phyloP scores from a whole-genome alignment of 1,140 invertebrate genomes.

The Homarus americanus region DNA sequence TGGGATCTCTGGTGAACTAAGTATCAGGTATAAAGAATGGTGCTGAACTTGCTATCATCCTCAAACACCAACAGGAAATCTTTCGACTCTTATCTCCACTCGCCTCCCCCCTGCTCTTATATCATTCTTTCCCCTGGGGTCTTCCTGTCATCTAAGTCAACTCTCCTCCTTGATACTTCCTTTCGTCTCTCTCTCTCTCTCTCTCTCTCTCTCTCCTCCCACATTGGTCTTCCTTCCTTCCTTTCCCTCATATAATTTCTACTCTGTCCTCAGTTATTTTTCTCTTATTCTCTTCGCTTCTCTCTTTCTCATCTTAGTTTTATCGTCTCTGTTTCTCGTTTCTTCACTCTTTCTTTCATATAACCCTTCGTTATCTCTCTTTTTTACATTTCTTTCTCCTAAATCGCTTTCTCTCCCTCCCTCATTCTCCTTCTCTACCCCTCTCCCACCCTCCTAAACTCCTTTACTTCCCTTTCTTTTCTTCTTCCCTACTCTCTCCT shows the following conservation, averaged over 20 bases:
- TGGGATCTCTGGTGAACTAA: too few species aligned
- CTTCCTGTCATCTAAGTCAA: too few species aligned
- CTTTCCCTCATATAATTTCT: background rate
- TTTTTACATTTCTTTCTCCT: background rate
- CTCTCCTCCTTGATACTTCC: background rate
- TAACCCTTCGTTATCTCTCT: too few species aligned
- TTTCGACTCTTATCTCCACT: too few species aligned
- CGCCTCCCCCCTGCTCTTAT: too few species aligned
- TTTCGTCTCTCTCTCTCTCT: background rate
- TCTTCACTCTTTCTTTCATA: background rate
- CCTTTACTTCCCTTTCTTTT: background rate
- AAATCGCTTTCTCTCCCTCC: background rate
- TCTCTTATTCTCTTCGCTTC: background rate
- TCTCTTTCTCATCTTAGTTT: background rate
- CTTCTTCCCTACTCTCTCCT: background rate
- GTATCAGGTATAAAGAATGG: too few species aligned
- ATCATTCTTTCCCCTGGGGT: too few species aligned
- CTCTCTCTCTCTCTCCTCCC: background rate
- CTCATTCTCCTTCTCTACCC: background rate
- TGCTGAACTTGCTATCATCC: too few species aligned
- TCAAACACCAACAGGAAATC: too few species aligned
- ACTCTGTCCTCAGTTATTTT: too few species aligned
- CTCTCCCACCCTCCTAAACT: background rate
- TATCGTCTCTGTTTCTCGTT: background rate
- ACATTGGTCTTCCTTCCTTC: background rate